Conservation (phyloP, 2,797 vertebrate genomes). For the Spinus olivaceus region DNA sequence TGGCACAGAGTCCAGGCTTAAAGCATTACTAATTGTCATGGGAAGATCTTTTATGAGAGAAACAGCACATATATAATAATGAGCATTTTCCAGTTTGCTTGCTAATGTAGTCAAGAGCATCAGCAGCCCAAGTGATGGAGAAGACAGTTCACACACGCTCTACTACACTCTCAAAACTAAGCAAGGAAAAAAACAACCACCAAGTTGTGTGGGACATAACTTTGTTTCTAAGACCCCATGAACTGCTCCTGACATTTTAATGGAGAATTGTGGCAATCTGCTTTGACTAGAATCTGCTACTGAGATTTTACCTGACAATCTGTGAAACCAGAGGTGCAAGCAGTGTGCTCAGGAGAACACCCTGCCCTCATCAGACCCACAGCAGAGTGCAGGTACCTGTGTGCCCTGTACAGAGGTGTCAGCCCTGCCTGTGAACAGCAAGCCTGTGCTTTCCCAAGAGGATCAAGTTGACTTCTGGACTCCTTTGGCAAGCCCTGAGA, state of each 20-base stretch:
- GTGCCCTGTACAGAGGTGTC: accelerated
- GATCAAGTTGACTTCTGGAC: neutral
- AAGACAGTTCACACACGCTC: neutral
- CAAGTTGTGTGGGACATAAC: neutral
- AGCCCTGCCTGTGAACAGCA: neutral
- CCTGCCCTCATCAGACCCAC: neutral
- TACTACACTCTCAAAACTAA: neutral
- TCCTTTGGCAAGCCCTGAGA: neutral
- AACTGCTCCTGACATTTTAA: neutral
- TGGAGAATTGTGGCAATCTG: neutral
- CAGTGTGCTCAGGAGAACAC: neutral
- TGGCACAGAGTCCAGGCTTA: neutral
- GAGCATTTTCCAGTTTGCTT: neutral
- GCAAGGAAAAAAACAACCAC: neutral
- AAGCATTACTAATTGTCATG: neutral
- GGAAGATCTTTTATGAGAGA: neutral
- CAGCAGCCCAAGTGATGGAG: neutral
- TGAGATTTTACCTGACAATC: neutral
- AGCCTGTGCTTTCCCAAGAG: neutral
- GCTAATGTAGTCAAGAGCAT: neutral
- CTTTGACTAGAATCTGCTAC: neutral
- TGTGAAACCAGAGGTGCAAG: neutral
- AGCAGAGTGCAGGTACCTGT: accelerated
- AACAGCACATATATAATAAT: neutral
- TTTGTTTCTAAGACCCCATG: neutral